Base-by-base conservation (phyloP, 1,140 invertebrate genomes). In the Triops cancriformis region DNA sequence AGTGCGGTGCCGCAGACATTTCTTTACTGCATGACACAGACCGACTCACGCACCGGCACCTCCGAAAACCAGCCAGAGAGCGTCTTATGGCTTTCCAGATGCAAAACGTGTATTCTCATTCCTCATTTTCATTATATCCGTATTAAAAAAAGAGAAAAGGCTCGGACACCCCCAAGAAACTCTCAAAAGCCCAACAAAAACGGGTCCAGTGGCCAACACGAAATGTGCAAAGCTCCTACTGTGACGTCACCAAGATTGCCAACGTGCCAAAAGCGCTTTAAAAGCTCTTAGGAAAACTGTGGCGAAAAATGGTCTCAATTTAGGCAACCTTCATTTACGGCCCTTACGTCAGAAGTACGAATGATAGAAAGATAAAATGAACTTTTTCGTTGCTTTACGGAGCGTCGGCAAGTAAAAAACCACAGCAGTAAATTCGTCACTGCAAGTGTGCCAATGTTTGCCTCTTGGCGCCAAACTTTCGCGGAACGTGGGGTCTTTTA, bases 371-470 rank as follows among this genome's bases (percentile, higher is more conserved):
- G 51, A 64, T 64, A 64, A 64, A 64, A 23, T 5, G 10, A 64
- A 64, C 14, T 64, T 23, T 64, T 64, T 64, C 0, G 14, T 18
- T 18, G 14, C n/a, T 64, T 64, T 64, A 23, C 6, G 1, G 51
- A 23, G 51, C 18, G 23, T 64, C 51, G 51, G n/a, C 51, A 18
- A 64, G 51, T 64, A 9, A 5, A 10, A 64, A 64, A 64, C 51
- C 51, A 11, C 14, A 64, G 10, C 51, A 37, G 31, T 37, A 64
- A 12, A 23, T 64, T 64, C 45, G 45, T 64, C 45, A 64, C 12
- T 64, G 45, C 45, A 64, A 64, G 51, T 64, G 51, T 23, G 51
- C 51, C 51, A 64, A 64, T 64, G 51, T 64, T 64, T 64, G 51
- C 51, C 51, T 64, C 18, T 64, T 64, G 51, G 51, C 51, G 51